phyloP scores from a whole-genome alignment of 2,113 vertebrate genomes.

The Columba janthina region DNA sequence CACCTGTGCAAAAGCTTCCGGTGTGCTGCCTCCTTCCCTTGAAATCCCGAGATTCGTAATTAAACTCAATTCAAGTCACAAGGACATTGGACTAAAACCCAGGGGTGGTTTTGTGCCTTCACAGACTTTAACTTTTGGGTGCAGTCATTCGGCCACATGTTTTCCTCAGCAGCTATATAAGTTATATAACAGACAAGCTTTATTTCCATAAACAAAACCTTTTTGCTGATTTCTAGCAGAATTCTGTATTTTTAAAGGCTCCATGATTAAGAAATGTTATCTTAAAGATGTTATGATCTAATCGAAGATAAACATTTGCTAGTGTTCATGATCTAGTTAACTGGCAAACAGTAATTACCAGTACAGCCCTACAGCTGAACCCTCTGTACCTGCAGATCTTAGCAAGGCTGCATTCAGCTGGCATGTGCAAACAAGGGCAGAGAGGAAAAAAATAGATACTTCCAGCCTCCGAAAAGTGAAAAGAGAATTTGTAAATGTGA shows the following conservation, averaged over 20 bases:
- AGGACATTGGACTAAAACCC: background rate
- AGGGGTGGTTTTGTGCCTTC: background rate
- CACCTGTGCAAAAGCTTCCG: background rate
- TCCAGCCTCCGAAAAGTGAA: background rate
- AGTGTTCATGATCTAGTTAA: background rate
- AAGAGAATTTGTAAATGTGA: conserved; percentile 26
- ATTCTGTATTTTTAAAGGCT: background rate
- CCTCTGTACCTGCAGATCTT: background rate
- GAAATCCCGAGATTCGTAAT: background rate
- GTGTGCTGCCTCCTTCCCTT: background rate
- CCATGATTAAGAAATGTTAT: background rate
- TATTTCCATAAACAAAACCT: background rate
- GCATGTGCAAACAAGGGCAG: background rate
- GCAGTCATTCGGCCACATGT: background rate
- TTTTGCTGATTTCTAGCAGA: background rate
- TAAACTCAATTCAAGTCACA: background rate
- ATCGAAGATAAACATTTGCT: background rate
- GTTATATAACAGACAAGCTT: background rate
- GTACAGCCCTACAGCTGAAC: fast-evolving
- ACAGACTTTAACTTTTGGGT: background rate
- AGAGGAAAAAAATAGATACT: conserved; percentile 7
- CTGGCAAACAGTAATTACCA: background rate
- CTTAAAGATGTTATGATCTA: background rate
- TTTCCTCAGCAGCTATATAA: background rate
- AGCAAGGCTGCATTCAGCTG: background rate